Evolutionary conservation across 2,888 invertebrate species (phyloP).

Genomic region (Eugnorisma glareosa): DNA sequence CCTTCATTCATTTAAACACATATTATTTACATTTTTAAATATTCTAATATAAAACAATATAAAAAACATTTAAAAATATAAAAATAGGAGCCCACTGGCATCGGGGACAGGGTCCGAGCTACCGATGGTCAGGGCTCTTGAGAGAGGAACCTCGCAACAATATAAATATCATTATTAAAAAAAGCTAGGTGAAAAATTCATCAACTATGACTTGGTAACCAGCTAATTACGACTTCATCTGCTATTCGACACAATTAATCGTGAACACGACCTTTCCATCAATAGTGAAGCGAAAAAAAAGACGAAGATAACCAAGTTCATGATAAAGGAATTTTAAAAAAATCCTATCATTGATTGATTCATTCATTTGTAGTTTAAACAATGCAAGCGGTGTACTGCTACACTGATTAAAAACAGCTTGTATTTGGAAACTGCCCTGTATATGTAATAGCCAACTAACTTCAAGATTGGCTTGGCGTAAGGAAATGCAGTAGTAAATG

Average conservation of each 20-base stretch:
- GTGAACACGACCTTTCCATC: neutral
- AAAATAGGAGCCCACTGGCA: no score
- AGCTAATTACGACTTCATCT: neutral
- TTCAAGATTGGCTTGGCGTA: neutral
- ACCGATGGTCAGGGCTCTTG: no score
- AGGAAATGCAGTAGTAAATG: constrained; percentile 39
- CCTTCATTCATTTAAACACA: no score
- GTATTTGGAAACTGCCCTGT: neutral
- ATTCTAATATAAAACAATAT: no score
- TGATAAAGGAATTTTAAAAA: neutral
- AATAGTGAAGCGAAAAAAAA: neutral
- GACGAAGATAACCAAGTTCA: neutral
- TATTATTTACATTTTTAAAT: no score
- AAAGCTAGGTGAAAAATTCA: neutral
- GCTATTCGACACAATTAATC: neutral
- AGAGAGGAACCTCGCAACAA: no score
- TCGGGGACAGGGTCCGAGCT: no score
- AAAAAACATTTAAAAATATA: no score
- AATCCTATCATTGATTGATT: neutral
- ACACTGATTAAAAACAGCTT: neutral
- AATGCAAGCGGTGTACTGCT: neutral
- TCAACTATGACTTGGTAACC: neutral
- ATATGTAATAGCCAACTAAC: neutral
- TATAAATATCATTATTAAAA: no score
- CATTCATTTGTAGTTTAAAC: neutral